Conservation (phyloP, 2,113 vertebrate genomes). For the Pachycephala philippinensis region DNA sequence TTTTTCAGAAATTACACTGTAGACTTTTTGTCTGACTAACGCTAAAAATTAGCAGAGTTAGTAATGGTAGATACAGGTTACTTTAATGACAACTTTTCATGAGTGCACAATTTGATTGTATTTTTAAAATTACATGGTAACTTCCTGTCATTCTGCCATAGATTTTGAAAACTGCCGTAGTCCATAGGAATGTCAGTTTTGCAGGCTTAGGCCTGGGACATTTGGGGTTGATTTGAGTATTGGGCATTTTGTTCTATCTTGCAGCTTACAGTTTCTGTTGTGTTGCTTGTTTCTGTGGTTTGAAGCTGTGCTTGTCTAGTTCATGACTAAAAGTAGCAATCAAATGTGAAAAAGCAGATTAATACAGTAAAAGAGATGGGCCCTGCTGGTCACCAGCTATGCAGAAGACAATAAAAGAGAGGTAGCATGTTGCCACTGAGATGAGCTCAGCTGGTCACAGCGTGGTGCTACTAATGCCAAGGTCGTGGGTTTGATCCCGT, state of each 20-base stretch:
- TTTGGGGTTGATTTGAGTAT: neutral
- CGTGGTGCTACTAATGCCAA: fast-evolving
- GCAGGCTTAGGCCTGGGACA: fast-evolving
- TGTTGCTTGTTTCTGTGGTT: neutral
- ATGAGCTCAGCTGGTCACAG: neutral
- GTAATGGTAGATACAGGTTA: neutral
- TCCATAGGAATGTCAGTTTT: neutral
- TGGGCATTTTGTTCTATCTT: neutral
- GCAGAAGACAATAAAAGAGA: neutral
- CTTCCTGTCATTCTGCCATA: neutral
- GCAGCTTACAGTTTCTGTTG: neutral
- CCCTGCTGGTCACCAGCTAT: neutral
- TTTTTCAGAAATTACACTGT: neutral
- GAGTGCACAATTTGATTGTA: neutral
- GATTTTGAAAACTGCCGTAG: neutral
- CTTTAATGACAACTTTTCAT: neutral
- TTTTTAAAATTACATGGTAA: neutral
- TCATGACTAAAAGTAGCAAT: neutral
- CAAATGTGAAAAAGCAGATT: neutral
- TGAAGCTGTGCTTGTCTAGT: neutral
- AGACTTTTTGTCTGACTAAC: neutral
- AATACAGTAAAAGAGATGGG: neutral
- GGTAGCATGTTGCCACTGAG: neutral
- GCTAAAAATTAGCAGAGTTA: neutral
- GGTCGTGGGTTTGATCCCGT: neutral